Evolutionary conservation across 1,140 invertebrate genomes (phyloP), one percentile per base, ranked within the genome.

Genomic region (Himalopsyche phryganea): DNA sequence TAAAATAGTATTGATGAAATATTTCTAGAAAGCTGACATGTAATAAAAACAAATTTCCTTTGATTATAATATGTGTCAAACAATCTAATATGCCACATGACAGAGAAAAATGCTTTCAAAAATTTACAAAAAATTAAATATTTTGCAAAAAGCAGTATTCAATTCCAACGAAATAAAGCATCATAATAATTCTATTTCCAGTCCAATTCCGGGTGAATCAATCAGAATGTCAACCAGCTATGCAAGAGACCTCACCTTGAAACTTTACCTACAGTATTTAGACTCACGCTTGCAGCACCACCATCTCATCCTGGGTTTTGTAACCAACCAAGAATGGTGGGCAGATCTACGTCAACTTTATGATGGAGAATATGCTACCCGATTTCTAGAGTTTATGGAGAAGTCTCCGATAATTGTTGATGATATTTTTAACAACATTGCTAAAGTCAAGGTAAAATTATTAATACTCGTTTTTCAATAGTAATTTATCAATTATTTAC

Each of bases 251-350:
- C 63, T 78, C 0, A 65, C 69, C 7, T 36, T 74, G 1, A 65
- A 70, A 0, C 50, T 73, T 6, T 77, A 75, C 59, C 61, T 77
- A 13, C 70, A 75, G 58, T 77, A 75, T 52, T 56, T 76, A 0
- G 68, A 75, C 20, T 72, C 61, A 11, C 72, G 66, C 42, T 18
- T 77, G 0, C 64, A 70, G 35, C 67, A 73, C 28, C 71, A 73
- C 28, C 50, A 65, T 9, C 45, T 77, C 6, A 63, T 73, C 2
- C 15, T 74, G 0, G 67, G 63, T 20, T 76, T 77, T 62, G 58
- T 77, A 0, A 57, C 71, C 0, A 74, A 73, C 0, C 66, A 64
- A 0, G 66, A 77, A 52, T 78, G 76, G 76, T 78, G 75, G 76
- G 45, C 15, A 2, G 66, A 65, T 2, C 35, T 76, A 0, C 68